Percentiles rank a stretch among this genome's conserved stretches.
These are phyloP conservation scores for Brenthis daphne DNA, from an alignment of 2,888 invertebrate species.

Conservation along the genomic window DNA sequence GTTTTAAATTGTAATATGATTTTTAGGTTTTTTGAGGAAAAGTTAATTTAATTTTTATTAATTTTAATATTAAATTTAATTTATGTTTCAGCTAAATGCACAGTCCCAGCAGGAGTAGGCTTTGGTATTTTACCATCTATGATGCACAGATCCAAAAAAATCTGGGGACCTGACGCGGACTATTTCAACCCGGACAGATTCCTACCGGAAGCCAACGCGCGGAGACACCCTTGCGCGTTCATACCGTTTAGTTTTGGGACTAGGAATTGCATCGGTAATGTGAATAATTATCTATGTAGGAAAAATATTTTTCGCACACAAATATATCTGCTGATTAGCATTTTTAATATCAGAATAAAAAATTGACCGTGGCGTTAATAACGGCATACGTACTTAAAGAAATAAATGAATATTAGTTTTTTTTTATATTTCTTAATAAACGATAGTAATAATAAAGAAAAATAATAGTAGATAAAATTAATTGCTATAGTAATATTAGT, in stretches of 20 bases:
- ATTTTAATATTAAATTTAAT: too few species aligned
- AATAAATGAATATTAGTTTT: background rate
- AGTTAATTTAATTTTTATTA: too few species aligned
- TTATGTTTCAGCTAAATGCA: constrained; percentile 62
- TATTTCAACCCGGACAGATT: constrained; percentile 83
- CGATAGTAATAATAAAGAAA: too few species aligned
- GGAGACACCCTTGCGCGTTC: constrained; percentile 71
- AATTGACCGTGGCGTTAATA: background rate
- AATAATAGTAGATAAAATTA: too few species aligned
- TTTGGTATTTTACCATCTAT: constrained; percentile 65
- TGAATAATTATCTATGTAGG: constrained; percentile 4
- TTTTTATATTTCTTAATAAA: too few species aligned
- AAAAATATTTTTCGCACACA: background rate
- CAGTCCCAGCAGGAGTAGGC: constrained; percentile 69
- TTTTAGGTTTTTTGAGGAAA: too few species aligned
- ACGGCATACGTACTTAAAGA: background rate
- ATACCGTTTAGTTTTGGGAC: constrained; percentile 75
- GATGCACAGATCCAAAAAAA: constrained; percentile 74
- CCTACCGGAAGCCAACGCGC: constrained; percentile 69
- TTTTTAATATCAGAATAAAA: background rate
- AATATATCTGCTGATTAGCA: background rate
- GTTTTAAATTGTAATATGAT: too few species aligned
- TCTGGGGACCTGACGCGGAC: constrained; percentile 82
- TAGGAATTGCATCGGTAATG: constrained; percentile 76
- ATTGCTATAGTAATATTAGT: too few species aligned